Evolutionary conservation across 2,113 vertebrate genomes (phyloP), one percentile per base, ranked within the genome.

Genomic region (Artemisiospiza belli): DNA sequence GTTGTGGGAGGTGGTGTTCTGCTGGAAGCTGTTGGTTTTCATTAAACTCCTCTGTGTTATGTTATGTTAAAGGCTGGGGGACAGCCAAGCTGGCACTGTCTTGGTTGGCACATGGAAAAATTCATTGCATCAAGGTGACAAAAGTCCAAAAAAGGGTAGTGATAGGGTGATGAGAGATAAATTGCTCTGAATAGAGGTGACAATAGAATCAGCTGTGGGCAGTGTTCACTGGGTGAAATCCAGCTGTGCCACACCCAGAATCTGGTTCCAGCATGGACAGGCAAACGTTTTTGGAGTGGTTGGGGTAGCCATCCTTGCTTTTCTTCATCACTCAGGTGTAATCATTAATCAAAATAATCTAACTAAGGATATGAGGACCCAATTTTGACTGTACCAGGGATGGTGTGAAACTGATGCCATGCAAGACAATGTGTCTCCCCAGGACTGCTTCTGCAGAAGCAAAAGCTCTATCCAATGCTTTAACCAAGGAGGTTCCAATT

Each of bases 391-490:
- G 25, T 25, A 31, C 4, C 47, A 35, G 25, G 44, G n/a, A 19
- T 28, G 10, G 14, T 2, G 4, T 31, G 66, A 43, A 78, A 28
- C 1, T 1, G 33, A 27, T 0, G 2, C 28, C 44, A 31, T 1
- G 1, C 39, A 44, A 58, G 12, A 5, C 46, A 7, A 4, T 0
- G 1, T 9, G 18, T 61, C 41, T 19, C 12, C 10, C 12, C 27
- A 1, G 14, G n/a, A 16, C 16, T 54, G n/a, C 24, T 93, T 67
- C 51, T 61, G 24, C 57, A 70, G 37, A 58, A 78, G 55, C 0
- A 6, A 33, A 76, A 49, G 14, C 43, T 67, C 43, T 81, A 21
- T n/a, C 23, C 13, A 58, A 49, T 5, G 12, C 44, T 43, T 78
- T 66, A 44, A 58, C 31, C 24, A 39, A 46, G 35, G 46, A 43